Conservation (phyloP, 1,140 invertebrate species). For the Contarinia nasturtii region DNA sequence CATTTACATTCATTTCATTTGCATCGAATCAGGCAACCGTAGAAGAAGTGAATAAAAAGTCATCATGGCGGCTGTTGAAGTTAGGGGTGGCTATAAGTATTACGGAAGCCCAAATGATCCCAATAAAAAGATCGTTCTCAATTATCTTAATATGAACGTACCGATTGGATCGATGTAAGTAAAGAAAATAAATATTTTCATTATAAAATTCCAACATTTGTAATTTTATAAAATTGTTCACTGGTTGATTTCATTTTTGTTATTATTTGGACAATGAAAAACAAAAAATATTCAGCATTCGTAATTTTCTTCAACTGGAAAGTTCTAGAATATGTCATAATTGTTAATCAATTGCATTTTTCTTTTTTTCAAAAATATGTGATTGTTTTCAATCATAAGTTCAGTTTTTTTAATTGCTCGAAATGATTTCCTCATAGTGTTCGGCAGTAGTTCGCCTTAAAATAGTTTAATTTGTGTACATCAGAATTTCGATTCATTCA, state of each 20-base stretch:
- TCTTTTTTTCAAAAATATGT: no score
- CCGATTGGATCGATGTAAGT: conserved; percentile 36
- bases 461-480: background rate
- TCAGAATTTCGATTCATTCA: no score
- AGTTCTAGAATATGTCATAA: no score
- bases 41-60: no score
- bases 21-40: no score
- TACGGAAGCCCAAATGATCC: conserved; percentile 29
- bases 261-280: background rate
- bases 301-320: no score
- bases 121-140: conserved; percentile 30
- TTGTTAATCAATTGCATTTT: no score
- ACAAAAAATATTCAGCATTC: no score
- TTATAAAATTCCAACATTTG: background rate
- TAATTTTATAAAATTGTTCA: background rate
- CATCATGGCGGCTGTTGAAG: conserved; percentile 26
- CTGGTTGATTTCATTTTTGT: background rate
- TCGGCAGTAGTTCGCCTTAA: background rate
- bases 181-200: background rate
- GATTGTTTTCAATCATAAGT: no score
- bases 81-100: conserved; percentile 32
- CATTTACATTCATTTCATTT: no score
- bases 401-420: no score
- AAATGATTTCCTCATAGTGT: no score
- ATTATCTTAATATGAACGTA: conserved; percentile 33